Evolutionary conservation across 2,113 vertebrate genomes (phyloP), one percentile per base, ranked within the genome.

Genomic region (Pseudorhombus dupliciocellatus): DNA sequence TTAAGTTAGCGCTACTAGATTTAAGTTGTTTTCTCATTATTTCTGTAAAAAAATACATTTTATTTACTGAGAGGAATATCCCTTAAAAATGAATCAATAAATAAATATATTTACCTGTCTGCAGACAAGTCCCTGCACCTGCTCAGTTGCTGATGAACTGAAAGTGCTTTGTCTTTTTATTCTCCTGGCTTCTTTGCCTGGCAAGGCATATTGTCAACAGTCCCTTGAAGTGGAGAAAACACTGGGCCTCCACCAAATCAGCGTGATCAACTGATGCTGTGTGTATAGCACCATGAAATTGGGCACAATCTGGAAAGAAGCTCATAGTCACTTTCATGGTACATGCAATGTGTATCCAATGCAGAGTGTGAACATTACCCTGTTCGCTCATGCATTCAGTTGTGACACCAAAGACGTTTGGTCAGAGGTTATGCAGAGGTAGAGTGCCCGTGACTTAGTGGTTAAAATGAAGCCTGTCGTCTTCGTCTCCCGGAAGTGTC

Each of bases 221-320:
- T 42, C 28, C 31, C 37, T 60, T 54, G 18, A 64, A 66, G n/a
- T 57, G 67, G 24, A 70, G 46, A 73, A 82, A 81, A 77, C 28
- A 68, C 22, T 11, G 28, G 37, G 56, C 76, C 75, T 79, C 85
- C 44, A 42, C 62, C 67, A 84, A 87, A 90, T 86, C 77, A 73
- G 59, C 74, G 85, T 86, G 89, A 90, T 90, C 78, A 80, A 81
- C 80, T 86, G 87, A 88, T 75, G 80, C 81, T 73, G 62, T 83
- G 82, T 88, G 83, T 85, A 87, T 55, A 73, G 80, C 80, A 86
- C 73, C 88, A 87, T 92, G 90, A 92, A 92, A 93, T 91, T 90
- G 86, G 87, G 80, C 91, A 79, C 81, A 87, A 90, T 89, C 78
- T 86, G 88, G 84, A 91, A 89, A 88, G 86, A 87, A 92, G 88